These are phyloP conservation scores for Cricetomys ansorgei DNA, from an alignment of 2,113 vertebrate species.

Conservation along the genomic window DNA sequence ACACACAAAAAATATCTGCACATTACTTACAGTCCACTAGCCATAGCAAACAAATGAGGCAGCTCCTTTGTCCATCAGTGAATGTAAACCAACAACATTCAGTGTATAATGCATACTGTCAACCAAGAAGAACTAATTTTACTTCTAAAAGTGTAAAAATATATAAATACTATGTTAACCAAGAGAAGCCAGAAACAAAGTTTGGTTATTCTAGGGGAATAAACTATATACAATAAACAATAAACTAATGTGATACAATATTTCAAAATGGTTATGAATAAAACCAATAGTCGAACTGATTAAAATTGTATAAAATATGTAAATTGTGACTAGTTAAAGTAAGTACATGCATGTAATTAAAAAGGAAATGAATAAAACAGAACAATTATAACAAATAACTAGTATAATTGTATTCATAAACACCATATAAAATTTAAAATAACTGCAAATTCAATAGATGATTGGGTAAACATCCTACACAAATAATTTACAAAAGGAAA, in stretches of 20 bases:
- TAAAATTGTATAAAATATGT: background rate
- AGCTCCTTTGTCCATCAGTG: background rate
- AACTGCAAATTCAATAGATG: background rate
- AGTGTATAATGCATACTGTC: background rate
- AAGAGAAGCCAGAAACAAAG: background rate
- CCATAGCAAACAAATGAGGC: background rate
- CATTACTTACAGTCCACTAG: background rate
- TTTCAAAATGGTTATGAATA: background rate
- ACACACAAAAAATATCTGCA: background rate
- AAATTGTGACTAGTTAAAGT: background rate
- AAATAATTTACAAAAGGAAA: slow-evolving; percentile 25
- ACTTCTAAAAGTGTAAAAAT: background rate
- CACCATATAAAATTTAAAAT: background rate
- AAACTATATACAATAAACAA: too few species aligned
- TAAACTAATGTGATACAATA: background rate
- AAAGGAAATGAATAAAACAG: background rate
- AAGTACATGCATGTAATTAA: background rate
- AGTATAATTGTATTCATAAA: background rate
- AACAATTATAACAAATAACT: background rate
- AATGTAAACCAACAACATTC: background rate
- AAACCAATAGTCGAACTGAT: background rate
- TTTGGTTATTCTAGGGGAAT: background rate
- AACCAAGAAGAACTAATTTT: background rate
- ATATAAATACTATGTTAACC: background rate
- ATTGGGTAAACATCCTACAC: background rate